Evolutionary conservation across 2,888 invertebrate species (phyloP).

Genomic region (Phaonia tiefii): DNA sequence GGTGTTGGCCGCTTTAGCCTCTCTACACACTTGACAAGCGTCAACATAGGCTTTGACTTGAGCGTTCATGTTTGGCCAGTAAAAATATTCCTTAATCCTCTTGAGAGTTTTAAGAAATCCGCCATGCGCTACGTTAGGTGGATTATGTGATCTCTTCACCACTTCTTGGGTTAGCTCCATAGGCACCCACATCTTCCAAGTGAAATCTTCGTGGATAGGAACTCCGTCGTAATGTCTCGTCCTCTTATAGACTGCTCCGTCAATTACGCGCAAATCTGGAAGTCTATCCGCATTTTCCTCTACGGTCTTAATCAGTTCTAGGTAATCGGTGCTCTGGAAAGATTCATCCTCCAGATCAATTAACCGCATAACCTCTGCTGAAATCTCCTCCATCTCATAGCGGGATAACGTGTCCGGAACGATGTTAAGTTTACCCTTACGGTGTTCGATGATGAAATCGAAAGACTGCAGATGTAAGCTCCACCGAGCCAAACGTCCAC

Average conservation of each 20-base stretch:
- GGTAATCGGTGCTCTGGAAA: conserved; percentile 6
- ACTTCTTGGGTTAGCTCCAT: conserved; percentile 16
- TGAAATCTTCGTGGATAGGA: conserved; percentile 26
- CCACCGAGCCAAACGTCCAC: conserved; percentile 22
- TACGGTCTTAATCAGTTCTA: conserved; percentile 5
- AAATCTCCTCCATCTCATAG: neutral
- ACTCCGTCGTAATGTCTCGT: neutral
- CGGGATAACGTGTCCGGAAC: conserved; percentile 43
- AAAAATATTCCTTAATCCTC: conserved; percentile 1
- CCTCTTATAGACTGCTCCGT: conserved; percentile 2
- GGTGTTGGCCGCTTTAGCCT: conserved; percentile 7
- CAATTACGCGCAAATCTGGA: neutral
- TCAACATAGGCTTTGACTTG: conserved; percentile 1
- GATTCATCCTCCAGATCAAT: conserved; percentile 36
- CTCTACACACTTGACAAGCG: neutral
- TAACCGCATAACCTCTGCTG: conserved; percentile 1
- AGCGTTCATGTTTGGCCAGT: conserved; percentile 22
- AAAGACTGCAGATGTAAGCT: conserved; percentile 10
- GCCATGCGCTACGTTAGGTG: conserved; percentile 39
- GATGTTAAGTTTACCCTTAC: conserved; percentile 8
- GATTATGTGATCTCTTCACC: conserved; percentile 45
- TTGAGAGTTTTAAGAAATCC: conserved; percentile 42
- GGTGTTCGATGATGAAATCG: conserved; percentile 12
- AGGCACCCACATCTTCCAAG: conserved; percentile 52
- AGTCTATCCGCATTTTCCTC: conserved; percentile 7